Evolutionary conservation across 2,797 vertebrate species (phyloP).

Genomic region (Lophotriccus pileatus): DNA sequence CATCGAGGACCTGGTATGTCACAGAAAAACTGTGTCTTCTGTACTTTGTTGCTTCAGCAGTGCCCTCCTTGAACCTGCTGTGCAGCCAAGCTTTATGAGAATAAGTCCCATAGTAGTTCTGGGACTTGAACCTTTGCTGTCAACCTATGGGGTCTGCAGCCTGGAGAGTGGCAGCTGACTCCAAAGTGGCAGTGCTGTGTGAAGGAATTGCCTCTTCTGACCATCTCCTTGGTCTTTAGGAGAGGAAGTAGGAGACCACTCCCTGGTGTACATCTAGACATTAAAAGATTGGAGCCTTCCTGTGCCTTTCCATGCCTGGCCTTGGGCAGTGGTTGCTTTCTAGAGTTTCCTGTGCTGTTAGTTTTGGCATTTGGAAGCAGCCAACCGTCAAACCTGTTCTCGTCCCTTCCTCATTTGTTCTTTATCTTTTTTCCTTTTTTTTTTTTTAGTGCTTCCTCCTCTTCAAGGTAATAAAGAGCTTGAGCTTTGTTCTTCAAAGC

Average conservation of each 20-base stretch:
- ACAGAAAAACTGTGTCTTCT: neutral
- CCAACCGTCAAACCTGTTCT: neutral
- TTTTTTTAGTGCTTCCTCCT: neutral
- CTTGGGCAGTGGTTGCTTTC: neutral
- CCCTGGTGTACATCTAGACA: neutral
- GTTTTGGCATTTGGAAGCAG: neutral
- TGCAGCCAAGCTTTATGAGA: neutral
- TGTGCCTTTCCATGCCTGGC: neutral
- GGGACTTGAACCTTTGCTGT: neutral
- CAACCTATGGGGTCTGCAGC: neutral
- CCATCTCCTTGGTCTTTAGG: neutral
- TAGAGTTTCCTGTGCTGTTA: neutral
- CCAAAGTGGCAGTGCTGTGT: neutral
- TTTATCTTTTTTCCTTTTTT: neutral
- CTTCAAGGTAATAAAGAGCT: neutral
- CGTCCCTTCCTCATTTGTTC: neutral
- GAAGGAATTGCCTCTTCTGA: neutral
- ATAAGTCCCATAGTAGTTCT: neutral
- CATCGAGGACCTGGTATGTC: constrained; percentile 89
- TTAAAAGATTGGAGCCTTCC: neutral
- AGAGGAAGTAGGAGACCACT: neutral
- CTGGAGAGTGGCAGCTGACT: neutral
- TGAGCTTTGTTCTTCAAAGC: neutral
- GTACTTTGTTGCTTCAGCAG: neutral
- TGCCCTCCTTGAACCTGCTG: neutral